These are phyloP conservation scores for Hestina assimilis DNA, from an alignment of 1,140 invertebrate genomes.

Conservation along the genomic window DNA sequence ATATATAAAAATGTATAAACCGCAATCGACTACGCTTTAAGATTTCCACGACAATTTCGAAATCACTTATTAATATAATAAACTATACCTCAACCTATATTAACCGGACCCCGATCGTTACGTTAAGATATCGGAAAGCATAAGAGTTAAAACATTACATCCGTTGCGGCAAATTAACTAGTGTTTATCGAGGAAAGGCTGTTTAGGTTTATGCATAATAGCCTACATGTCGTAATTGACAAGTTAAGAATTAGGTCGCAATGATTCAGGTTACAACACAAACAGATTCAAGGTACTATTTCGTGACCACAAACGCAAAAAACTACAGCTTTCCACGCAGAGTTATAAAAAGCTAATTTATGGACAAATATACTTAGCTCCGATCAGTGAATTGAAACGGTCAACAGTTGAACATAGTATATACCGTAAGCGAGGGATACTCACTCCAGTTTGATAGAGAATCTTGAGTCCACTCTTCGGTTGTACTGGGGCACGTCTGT, in stretches of 20 bases:
- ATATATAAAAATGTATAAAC: background rate
- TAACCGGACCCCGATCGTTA: constrained; percentile 15
- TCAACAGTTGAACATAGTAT: background rate
- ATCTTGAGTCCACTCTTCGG: constrained; percentile 63
- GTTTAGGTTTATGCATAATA: constrained; percentile 23
- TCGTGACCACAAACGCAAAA: constrained; percentile 5
- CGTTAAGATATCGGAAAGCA: constrained; percentile 23
- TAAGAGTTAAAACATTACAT: constrained; percentile 19
- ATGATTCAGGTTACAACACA: constrained; percentile 16
- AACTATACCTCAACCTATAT: constrained; percentile 17
- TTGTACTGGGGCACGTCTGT: constrained; percentile 48
- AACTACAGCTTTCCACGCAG: background rate
- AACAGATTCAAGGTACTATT: constrained; percentile 15
- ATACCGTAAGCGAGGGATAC: constrained; percentile 27
- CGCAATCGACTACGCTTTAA: background rate
- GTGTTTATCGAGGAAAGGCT: constrained; percentile 18
- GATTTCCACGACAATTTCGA: constrained; percentile 16
- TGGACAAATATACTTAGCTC: background rate
- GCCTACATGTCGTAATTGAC: constrained; percentile 23
- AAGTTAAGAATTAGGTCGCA: constrained; percentile 23
- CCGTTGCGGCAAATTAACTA: constrained; percentile 21
- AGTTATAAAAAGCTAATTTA: constrained; percentile 11
- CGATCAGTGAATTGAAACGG: background rate
- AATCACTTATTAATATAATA: constrained; percentile 19
- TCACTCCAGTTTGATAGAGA: constrained; percentile 70